phyloP scores from a whole-genome alignment of 2,113 vertebrate species.

The Psophia crepitans region DNA sequence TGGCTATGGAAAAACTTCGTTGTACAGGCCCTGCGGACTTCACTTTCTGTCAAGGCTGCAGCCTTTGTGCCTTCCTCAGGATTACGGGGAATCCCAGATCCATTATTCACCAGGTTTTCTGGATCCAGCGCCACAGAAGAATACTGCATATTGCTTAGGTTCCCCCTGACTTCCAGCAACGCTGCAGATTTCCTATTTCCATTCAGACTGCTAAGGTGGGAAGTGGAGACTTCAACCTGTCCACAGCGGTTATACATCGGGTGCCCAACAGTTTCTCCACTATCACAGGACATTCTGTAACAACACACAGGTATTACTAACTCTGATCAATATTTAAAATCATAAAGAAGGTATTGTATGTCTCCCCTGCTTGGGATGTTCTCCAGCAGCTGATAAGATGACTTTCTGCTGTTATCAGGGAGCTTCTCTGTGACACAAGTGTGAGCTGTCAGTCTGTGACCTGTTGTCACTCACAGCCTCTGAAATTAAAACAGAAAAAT shows the following conservation, averaged over 20 bases:
- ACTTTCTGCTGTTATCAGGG: conserved; percentile 14
- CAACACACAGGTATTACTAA: not conserved
- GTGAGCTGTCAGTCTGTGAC: conserved; percentile 30
- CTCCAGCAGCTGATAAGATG: conserved; percentile 6
- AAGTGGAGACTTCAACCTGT: not conserved
- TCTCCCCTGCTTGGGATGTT: not conserved
- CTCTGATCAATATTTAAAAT: conserved; percentile 66
- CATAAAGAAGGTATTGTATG: conserved; percentile 1
- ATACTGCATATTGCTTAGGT: conserved; percentile 58
- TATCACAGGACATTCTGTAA: conserved; percentile 36
- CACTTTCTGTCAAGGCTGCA: conserved; percentile 30
- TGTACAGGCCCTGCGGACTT: conserved; percentile 14
- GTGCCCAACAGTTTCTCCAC: conserved; percentile 6
- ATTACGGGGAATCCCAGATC: conserved; percentile 64
- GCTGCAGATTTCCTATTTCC: conserved; percentile 41
- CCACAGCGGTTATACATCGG: not conserved
- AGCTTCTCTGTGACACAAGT: not conserved
- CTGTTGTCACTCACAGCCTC: conserved; percentile 43
- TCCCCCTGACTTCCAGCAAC: conserved; percentile 21
- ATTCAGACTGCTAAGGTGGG: conserved; percentile 52
- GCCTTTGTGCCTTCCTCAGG: conserved; percentile 55
- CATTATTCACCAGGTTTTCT: conserved; percentile 74
- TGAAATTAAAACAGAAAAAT: conserved; percentile 41
- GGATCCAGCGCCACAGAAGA: conserved; percentile 79
- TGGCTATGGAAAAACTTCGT: conserved; percentile 74